Evolutionary conservation across 2,888 invertebrate species (phyloP).

Genomic region (Caenorhabditis angaria): DNA sequence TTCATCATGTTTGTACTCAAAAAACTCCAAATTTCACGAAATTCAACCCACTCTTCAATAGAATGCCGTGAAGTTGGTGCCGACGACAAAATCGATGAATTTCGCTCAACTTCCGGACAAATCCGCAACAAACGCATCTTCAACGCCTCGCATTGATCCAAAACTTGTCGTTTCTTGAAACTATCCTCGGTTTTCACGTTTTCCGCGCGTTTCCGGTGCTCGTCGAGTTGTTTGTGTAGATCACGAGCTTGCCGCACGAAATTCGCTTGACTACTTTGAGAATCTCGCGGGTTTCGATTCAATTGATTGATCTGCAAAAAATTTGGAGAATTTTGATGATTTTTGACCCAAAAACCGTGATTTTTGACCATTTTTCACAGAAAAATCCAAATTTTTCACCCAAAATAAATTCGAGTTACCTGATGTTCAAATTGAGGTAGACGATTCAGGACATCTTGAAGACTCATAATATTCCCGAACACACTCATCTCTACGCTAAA

Average conservation of each 20-base stretch:
- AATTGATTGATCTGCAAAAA: constrained; percentile 40
- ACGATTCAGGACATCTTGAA: constrained; percentile 47
- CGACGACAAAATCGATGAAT: constrained; percentile 5
- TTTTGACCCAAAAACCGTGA: neutral
- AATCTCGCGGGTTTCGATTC: constrained; percentile 22
- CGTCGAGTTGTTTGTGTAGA: constrained; percentile 42
- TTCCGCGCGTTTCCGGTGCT: constrained; percentile 37
- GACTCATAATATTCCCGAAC: constrained; percentile 44
- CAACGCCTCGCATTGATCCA: constrained; percentile 32
- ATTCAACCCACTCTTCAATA: neutral
- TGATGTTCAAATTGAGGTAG: constrained; percentile 49
- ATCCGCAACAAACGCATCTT: constrained; percentile 19
- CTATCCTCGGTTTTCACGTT: constrained; percentile 24
- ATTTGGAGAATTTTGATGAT: neutral
- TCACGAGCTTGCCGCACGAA: constrained; percentile 43
- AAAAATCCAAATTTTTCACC: neutral
- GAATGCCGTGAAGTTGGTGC: neutral
- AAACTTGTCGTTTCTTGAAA: constrained; percentile 23
- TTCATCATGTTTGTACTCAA: neutral
- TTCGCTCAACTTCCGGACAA: constrained; percentile 23
- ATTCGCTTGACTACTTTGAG: constrained; percentile 21
- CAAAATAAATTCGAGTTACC: constrained; percentile 19
- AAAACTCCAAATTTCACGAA: neutral
- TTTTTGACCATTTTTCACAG: neutral
- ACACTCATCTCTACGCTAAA: constrained; percentile 37